Base-by-base conservation (phyloP, 2,113 vertebrate genomes). In the Ictalurus punctatus region DNA sequence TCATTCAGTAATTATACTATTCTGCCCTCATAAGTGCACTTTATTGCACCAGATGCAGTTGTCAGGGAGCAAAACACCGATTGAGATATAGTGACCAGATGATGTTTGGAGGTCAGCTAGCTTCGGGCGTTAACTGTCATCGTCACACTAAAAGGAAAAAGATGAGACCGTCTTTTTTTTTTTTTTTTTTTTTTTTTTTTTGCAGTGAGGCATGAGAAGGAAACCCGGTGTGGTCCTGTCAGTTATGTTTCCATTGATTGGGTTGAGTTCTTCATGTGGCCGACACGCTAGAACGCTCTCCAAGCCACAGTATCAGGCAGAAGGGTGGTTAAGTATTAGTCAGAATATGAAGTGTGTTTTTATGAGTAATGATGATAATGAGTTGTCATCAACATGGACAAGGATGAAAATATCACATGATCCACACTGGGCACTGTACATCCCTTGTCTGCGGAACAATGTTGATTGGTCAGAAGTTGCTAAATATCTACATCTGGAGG, bases 1-100 rank as follows among this genome's bases (percentile, higher is more conserved):
- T 92, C 92, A 92, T 89, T 89, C 88, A 88, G 84, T 83, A 90
- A 91, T 92, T 93, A 91, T 78, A 79, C 87, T 54, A 79, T 82
- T 76, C 88, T 83, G 56, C 78, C 59, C 78, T 71, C 58, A 83
- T 76, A 61, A 85, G 71, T 90, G 71, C 87, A 48, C 85, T 81
- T 86, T 89, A 92, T 92, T 90, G 90, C 89, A 71, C 82, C 74
- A 87, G 87, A 93, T 90, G 84, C 85, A 89, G 89, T 93, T 52
- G 81, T 91, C 85, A 88, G 89, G 88, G 91, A 89, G 85, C 85
- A 90, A 93, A 90, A 86, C 83, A 89, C 83, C 86, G 92, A 86
- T 71, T 37, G 87, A 90, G 92, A 92, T 90, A 88, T 44, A 87
- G 84, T 74, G 90, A 65, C 63, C 74, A 73, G 61, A 63, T 58